A percentile compares a stretch with the other conserved stretches of the same genome.
These are phyloP conservation scores for Holothuria glaberrima DNA, from an alignment of 35 echinoderm and acorn worm species.

Conservation along the genomic window DNA sequence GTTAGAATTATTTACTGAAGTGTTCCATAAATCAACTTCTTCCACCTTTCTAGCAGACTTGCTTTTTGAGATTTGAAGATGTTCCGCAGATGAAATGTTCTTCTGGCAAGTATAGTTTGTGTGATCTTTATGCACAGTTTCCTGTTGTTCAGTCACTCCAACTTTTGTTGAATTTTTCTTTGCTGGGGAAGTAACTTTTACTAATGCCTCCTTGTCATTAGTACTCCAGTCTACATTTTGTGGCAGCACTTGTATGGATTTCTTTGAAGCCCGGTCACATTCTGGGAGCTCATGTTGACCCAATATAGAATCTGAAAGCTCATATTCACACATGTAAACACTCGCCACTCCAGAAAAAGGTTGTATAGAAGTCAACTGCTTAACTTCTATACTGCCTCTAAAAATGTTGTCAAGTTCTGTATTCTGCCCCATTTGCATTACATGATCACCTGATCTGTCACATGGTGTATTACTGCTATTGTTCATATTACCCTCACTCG, in stretches of 20 bases:
- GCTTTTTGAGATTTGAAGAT: not conserved
- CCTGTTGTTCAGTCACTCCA: not conserved
- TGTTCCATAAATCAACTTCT: not conserved
- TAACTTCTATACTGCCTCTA: not conserved
- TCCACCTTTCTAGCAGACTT: not conserved
- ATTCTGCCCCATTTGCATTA: not conserved
- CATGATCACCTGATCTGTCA: not conserved
- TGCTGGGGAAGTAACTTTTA: not conserved
- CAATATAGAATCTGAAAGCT: not conserved
- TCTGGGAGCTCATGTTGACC: slow-evolving; percentile 13
- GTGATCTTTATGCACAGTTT: not conserved
- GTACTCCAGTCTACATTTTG: not conserved
- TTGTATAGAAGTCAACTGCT: not conserved
- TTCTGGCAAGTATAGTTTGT: not conserved
- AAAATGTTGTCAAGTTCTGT: not conserved
- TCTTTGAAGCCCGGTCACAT: not conserved
- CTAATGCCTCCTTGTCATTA: not conserved
- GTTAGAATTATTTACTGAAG: slow-evolving; percentile 33
- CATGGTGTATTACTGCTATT: not conserved
- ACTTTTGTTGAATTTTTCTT: not conserved
- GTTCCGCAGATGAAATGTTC: not conserved
- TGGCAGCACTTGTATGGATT: not conserved
- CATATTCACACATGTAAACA: not conserved
- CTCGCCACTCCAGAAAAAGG: too few species aligned
- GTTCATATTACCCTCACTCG: not conserved